A percentile compares a stretch with the other conserved stretches of the same genome.
These are phyloP conservation scores for Bicyclus anynana DNA, from an alignment of 1,140 invertebrate species.

Conservation along the genomic window DNA sequence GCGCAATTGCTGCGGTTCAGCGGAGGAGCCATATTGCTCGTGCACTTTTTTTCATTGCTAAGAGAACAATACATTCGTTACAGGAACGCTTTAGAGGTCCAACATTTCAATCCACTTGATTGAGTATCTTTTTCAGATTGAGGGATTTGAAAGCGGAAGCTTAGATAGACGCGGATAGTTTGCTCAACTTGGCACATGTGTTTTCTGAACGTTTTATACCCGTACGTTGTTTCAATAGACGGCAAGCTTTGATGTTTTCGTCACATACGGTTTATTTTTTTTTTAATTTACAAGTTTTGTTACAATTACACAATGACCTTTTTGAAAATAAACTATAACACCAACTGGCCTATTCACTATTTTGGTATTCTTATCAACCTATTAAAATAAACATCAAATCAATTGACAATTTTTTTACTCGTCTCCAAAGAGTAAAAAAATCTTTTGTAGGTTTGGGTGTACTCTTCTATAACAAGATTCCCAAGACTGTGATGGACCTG, in stretches of 20 bases:
- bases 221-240: slow-evolving; percentile 3
- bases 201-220: slow-evolving; percentile 3
- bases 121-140: slow-evolving; percentile 49
- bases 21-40: slow-evolving; percentile 42
- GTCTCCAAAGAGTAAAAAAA: too few relatives aligned
- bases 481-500: too few relatives aligned
- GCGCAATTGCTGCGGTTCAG: slow-evolving; percentile 53
- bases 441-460: too few relatives aligned
- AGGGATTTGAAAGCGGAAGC: slow-evolving; percentile 26
- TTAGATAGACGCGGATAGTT: slow-evolving; percentile 1
- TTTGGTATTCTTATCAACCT: too few relatives aligned
- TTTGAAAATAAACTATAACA: too few relatives aligned
- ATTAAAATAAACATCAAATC: too few relatives aligned
- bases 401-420: too few relatives aligned
- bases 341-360: too few relatives aligned
- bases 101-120: slow-evolving; percentile 54
- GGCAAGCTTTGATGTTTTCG: not conserved
- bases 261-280: too few relatives aligned
- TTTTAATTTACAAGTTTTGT: too few relatives aligned
- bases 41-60: slow-evolving; percentile 58
- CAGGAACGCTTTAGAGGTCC: slow-evolving; percentile 40
- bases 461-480: too few relatives aligned
- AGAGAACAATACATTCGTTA: slow-evolving; percentile 67
- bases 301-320: too few relatives aligned
- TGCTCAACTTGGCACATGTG: slow-evolving; percentile 5